Conservation (phyloP, 2,797 vertebrate species). For the Cottoperca gobio region DNA sequence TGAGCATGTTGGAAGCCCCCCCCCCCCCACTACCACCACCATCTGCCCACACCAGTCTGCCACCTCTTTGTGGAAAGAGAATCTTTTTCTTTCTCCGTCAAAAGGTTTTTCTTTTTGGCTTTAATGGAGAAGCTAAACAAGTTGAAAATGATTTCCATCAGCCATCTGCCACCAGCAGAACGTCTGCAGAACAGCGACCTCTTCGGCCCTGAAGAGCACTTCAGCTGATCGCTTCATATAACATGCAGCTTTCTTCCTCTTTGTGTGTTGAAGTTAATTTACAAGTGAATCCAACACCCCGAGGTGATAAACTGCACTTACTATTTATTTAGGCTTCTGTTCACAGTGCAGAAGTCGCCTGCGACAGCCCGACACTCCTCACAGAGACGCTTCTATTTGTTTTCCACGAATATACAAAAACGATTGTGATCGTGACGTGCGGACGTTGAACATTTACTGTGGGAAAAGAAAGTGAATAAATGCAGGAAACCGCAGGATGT, state of each 20-base stretch:
- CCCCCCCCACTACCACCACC: too few species aligned
- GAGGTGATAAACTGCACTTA: neutral
- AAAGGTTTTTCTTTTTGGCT: slow-evolving; percentile 40
- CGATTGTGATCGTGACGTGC: neutral
- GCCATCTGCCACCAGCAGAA: slow-evolving; percentile 49
- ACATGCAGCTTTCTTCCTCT: neutral
- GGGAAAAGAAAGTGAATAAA: neutral
- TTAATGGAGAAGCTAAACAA: slow-evolving; percentile 45
- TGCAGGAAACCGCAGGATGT: neutral
- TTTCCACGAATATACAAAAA: neutral
- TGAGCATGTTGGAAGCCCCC: slow-evolving; percentile 15
- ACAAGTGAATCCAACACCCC: neutral
- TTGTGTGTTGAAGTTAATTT: neutral
- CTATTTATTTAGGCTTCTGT: neutral
- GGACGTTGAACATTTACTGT: neutral
- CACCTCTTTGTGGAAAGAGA: slow-evolving; percentile 23
- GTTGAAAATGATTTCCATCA: slow-evolving; percentile 39
- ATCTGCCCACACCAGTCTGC: slow-evolving; percentile 48
- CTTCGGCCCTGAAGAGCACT: neutral
- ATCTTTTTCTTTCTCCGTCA: slow-evolving; percentile 46
- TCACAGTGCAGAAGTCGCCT: neutral
- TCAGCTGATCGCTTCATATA: neutral
- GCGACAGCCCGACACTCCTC: neutral
- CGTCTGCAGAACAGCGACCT: slow-evolving; percentile 18
- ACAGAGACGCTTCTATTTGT: neutral